Conservation (phyloP, 2,888 invertebrate genomes). For the Drosophila anceps region DNA sequence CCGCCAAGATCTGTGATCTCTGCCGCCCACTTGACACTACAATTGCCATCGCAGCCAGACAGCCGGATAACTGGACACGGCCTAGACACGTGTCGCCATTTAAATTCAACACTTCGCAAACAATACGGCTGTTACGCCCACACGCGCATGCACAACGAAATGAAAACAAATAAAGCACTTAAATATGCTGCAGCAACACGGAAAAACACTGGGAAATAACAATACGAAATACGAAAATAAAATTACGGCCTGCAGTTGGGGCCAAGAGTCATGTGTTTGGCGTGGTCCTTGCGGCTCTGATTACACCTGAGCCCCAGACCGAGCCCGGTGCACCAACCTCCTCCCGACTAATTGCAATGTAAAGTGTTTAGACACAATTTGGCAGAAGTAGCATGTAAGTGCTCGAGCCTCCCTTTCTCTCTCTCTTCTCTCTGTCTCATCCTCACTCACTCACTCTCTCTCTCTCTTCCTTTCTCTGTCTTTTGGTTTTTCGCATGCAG, state of each 20-base stretch:
- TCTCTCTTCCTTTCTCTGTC: not conserved
- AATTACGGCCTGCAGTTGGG: conserved; percentile 31
- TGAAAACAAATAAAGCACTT: conserved; percentile 57
- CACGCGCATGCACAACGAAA: not conserved
- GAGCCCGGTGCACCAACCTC: not conserved
- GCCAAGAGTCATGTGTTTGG: conserved; percentile 31
- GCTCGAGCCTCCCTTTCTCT: conserved; percentile 13
- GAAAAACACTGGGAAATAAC: conserved; percentile 5
- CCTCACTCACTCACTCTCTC: not conserved
- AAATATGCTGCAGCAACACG: conserved; percentile 35
- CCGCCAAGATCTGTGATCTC: conserved; percentile 18
- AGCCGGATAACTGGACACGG: not conserved
- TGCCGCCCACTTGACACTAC: conserved; percentile 26
- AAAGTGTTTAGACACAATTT: conserved; percentile 72
- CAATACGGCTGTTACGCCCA: conserved; percentile 27
- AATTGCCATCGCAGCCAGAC: conserved; percentile 21
- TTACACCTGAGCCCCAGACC: not conserved
- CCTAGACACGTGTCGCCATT: conserved; percentile 53
- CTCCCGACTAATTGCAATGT: conserved; percentile 67
- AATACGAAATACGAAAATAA: conserved; percentile 22
- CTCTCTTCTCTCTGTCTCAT: not conserved
- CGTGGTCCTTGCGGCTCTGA: conserved; percentile 24
- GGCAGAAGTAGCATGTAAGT: conserved; percentile 37
- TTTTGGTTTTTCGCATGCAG: conserved; percentile 1
- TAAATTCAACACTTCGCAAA: conserved; percentile 41